Evolutionary conservation across 2,888 invertebrate genomes (phyloP).

Genomic region (Lingula anatina): DNA sequence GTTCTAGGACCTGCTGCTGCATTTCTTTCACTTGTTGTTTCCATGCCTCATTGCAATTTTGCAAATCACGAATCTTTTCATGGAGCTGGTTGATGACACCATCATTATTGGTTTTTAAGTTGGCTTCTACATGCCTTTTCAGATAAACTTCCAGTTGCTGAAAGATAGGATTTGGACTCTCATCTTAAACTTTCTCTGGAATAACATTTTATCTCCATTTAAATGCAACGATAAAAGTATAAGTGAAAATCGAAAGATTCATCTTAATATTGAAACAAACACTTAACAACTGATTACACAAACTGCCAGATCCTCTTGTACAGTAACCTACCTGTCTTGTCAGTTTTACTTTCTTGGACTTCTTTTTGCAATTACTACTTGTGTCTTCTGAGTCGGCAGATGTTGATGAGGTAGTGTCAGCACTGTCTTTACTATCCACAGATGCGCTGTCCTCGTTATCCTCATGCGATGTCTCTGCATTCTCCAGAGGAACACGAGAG

Average conservation of each 20-base stretch:
- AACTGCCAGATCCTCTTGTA: too few relatives aligned
- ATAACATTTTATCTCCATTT: neutral
- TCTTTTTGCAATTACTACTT: too few relatives aligned
- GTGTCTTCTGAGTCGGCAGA: too few relatives aligned
- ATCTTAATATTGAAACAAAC: too few relatives aligned
- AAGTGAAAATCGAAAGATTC: too few relatives aligned
- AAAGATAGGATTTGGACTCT: neutral
- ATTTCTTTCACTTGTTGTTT: slow-evolving; percentile 28
- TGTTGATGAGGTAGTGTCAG: neutral
- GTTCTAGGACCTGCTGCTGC: slow-evolving; percentile 29
- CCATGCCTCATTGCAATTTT: slow-evolving; percentile 26
- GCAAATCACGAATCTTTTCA: slow-evolving; percentile 22
- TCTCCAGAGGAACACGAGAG: too few relatives aligned
- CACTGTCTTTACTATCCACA: neutral
- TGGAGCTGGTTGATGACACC: slow-evolving; percentile 8
- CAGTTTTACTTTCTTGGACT: too few relatives aligned
- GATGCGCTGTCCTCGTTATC: neutral
- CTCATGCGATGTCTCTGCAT: neutral
- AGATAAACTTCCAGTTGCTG: neutral
- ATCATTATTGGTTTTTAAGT: neutral
- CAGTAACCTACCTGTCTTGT: too few relatives aligned
- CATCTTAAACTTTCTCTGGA: neutral
- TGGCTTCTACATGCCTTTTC: neutral
- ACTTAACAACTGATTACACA: too few relatives aligned
- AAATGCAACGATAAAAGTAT: too few relatives aligned